These are phyloP conservation scores for Setipinna tenuifilis DNA, from an alignment of 2,797 vertebrate genomes.

Conservation along the genomic window DNA sequence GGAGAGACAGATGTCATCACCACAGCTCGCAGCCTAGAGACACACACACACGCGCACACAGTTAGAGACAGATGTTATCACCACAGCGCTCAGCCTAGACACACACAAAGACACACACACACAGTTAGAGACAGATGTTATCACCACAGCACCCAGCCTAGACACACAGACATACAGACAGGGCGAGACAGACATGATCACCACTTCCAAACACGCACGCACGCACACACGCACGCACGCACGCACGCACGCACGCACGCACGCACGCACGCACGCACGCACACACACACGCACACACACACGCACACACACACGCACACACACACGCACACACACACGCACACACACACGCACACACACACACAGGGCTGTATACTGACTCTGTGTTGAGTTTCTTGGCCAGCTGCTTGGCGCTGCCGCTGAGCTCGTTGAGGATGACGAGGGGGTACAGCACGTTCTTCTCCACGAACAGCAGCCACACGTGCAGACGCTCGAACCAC, in stretches of 20 bases:
- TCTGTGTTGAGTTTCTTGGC: slow-evolving; percentile 94
- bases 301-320: neutral
- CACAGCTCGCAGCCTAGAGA: slow-evolving; percentile 81
- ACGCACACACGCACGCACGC: neutral
- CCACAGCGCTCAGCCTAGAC: no score
- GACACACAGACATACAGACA: neutral
- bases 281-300: neutral
- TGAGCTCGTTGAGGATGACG: slow-evolving; percentile 96
- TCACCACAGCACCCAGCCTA: no score
- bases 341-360: neutral
- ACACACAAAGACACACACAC: no score
- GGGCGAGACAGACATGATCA: no score
- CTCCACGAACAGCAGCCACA: slow-evolving; percentile 96
- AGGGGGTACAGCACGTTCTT: slow-evolving; percentile 96
- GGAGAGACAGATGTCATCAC: no score
- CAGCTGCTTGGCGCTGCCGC: slow-evolving; percentile 91
- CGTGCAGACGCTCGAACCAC: slow-evolving; percentile 98
- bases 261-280: neutral
- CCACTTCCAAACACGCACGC: no score
- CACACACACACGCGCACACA: no score
- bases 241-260: neutral
- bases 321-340: neutral
- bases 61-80: no score
- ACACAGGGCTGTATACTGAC: slow-evolving; percentile 75
- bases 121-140: no score